These are phyloP conservation scores for Bombycilla garrulus DNA, from an alignment of 2,113 vertebrate genomes.

Conservation along the genomic window DNA sequence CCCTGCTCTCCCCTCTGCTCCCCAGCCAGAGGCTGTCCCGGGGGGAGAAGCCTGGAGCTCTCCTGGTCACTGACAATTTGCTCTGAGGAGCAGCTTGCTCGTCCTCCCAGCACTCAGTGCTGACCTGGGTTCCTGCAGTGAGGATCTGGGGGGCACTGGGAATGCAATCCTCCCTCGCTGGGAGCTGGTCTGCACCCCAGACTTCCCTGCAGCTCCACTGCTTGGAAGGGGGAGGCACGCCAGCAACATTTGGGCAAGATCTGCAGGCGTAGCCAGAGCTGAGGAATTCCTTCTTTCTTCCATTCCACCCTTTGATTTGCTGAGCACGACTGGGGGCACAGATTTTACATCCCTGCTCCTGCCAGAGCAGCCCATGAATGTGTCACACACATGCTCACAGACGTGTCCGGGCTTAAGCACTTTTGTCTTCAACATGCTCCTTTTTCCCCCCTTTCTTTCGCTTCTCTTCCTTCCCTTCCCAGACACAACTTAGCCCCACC, in stretches of 20 bases:
- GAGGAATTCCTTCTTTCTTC: conserved; percentile 3
- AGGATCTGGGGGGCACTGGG: background rate
- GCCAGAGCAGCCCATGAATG: background rate
- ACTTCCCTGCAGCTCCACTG: background rate
- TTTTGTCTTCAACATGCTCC: background rate
- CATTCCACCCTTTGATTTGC: conserved; percentile 37
- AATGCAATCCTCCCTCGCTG: rapidly evolving
- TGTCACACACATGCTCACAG: conserved; percentile 21
- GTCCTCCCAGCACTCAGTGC: background rate
- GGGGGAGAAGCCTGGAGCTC: background rate
- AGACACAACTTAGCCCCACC: background rate
- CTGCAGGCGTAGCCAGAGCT: background rate
- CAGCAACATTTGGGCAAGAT: conserved; percentile 25
- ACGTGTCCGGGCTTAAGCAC: background rate
- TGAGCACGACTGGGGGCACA: background rate
- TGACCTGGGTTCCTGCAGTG: rapidly evolving
- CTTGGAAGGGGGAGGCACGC: rapidly evolving
- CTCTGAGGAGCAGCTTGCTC: background rate
- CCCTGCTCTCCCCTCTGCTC: background rate
- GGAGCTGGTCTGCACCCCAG: background rate
- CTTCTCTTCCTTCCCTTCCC: background rate
- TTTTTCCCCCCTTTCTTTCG: background rate
- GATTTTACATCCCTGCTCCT: background rate
- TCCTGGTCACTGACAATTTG: rapidly evolving
- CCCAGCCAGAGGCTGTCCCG: rapidly evolving